Evolutionary conservation across 30 jellyfish, hydroid and myxozoan species (phyloP).

Genomic region (Hydractinia echinata): DNA sequence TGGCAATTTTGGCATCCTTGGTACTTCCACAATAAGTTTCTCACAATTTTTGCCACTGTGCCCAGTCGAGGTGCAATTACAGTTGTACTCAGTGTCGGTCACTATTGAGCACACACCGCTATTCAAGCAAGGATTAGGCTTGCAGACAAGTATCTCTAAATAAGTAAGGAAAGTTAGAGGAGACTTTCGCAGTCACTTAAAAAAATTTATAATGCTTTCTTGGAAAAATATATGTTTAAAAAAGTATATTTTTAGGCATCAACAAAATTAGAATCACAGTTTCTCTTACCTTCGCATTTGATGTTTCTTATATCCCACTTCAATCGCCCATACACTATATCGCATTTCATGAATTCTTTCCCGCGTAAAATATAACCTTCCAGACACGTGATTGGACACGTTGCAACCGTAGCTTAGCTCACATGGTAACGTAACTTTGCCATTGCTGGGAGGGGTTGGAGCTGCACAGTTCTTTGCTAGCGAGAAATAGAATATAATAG

Average conservation of each 20-base stretch:
- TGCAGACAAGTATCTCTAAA: constrained; percentile 83
- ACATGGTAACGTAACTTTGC: constrained; percentile 74
- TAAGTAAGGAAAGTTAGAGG: neutral
- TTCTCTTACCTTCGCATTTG: constrained; percentile 61
- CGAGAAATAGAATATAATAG: neutral
- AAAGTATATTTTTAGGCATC: neutral
- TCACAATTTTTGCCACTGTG: constrained; percentile 60
- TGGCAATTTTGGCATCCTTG: constrained; percentile 50
- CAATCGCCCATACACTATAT: constrained; percentile 30
- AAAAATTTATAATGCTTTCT: neutral
- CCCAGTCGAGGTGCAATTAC: constrained; percentile 85
- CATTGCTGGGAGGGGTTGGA: constrained; percentile 72
- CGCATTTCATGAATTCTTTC: constrained; percentile 55
- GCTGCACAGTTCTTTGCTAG: constrained; percentile 61
- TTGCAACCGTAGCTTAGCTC: constrained; percentile 63
- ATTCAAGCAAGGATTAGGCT: constrained; percentile 80
- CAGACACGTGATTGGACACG: constrained; percentile 71
- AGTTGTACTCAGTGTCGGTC: constrained; percentile 42
- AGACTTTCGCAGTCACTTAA: neutral
- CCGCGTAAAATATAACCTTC: constrained; percentile 76
- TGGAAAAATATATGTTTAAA: neutral
- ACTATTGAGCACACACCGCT: constrained; percentile 72
- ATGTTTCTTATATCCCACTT: constrained; percentile 37
- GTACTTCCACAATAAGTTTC: constrained; percentile 37
- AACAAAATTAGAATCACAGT: neutral